Conservation (phyloP, 2,888 invertebrate genomes). For the Lithophane socia region DNA sequence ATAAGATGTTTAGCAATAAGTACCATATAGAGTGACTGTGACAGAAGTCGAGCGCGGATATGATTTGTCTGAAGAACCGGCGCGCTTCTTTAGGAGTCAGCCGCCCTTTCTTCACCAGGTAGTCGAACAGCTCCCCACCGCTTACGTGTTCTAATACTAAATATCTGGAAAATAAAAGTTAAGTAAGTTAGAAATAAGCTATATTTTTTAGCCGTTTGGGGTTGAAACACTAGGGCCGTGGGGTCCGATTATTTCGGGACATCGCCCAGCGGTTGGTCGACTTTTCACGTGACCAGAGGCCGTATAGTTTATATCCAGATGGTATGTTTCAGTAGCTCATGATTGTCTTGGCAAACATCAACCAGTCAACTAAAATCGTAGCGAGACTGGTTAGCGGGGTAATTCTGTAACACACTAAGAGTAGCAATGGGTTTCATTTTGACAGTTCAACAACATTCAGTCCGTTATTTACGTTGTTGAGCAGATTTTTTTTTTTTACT, state of each 20-base stretch:
- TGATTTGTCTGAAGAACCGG: constrained; percentile 99
- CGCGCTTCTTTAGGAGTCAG: constrained; percentile 99
- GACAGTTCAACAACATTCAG: no score
- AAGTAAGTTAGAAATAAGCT: background rate
- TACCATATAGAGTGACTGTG: constrained; percentile 99
- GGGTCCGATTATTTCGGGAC: no score
- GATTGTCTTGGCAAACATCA: background rate
- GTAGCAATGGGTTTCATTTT: no score
- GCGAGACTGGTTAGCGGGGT: no score
- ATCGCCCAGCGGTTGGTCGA: no score
- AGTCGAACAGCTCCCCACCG: constrained; percentile 99
- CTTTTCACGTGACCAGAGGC: no score
- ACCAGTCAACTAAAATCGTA: background rate
- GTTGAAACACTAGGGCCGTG: no score
- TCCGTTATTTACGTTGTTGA: no score
- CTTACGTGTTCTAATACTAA: constrained; percentile 99
- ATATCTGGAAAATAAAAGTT: constrained; percentile 92
- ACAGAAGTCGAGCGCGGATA: constrained; percentile 99
- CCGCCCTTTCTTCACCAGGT: constrained; percentile 99
- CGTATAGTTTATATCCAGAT: no score
- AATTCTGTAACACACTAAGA: no score
- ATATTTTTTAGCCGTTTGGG: no score
- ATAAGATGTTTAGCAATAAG: constrained; percentile 61
- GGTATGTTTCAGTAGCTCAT: background rate
- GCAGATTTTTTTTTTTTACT: no score